Evolutionary conservation across 2,888 invertebrate species (phyloP).

Genomic region (Yponomeuta sedellus): DNA sequence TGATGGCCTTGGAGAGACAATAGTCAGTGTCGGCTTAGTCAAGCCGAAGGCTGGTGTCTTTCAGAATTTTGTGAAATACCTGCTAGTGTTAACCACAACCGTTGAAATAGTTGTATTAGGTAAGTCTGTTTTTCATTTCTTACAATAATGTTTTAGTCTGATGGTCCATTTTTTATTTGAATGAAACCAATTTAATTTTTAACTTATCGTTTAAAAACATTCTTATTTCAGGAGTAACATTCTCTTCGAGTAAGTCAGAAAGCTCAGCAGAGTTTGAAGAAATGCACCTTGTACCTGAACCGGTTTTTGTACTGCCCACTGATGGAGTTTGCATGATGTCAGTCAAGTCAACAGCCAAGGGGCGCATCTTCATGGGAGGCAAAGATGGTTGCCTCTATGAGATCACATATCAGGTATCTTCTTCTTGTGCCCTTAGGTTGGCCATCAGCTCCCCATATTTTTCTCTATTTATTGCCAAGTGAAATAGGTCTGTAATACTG

Average conservation of each 20-base stretch:
- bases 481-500: too few relatives aligned
- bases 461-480: too few relatives aligned
- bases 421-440: not conserved
- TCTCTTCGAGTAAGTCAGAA: slow-evolving; percentile 66
- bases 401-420: slow-evolving; percentile 89
- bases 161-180: too few relatives aligned
- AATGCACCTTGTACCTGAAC: slow-evolving; percentile 94
- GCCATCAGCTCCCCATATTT: too few relatives aligned
- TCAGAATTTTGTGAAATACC: slow-evolving; percentile 91
- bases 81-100: slow-evolving; percentile 95
- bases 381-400: slow-evolving; percentile 97
- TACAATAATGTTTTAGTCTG: too few relatives aligned
- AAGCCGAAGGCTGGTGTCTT: slow-evolving; percentile 93
- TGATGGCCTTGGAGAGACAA: slow-evolving; percentile 96
- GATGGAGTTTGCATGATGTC: slow-evolving; percentile 91
- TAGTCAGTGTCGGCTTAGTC: slow-evolving; percentile 93
- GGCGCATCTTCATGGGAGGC: slow-evolving; percentile 95
- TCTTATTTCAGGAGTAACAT: slow-evolving; percentile 66
- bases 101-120: slow-evolving; percentile 95
- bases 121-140: slow-evolving; percentile 48
- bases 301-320: slow-evolving; percentile 94
- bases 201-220: too few relatives aligned
- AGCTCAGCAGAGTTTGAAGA: slow-evolving; percentile 78
- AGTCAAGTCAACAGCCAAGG: slow-evolving; percentile 87
- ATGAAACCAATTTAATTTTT: too few relatives aligned